A percentile compares a stretch with the other conserved stretches of the same genome.
These are phyloP conservation scores for Lithobates sylvaticus DNA, from an alignment of 2,797 vertebrate genomes.

Conservation along the genomic window DNA sequence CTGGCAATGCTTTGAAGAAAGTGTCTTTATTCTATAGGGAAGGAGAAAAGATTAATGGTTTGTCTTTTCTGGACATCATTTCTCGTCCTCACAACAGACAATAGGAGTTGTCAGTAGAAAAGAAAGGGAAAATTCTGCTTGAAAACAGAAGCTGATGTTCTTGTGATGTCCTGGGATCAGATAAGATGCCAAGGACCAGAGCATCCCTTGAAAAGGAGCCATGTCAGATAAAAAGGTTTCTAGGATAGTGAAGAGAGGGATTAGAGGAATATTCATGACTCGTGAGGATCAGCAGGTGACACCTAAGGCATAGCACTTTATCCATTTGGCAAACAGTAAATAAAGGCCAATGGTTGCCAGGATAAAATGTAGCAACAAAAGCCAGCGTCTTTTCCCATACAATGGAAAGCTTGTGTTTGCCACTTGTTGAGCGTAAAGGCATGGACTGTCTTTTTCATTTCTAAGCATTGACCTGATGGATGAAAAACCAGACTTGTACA, in stretches of 20 bases:
- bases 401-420: constrained; percentile 60
- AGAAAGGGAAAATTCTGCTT: constrained; percentile 64
- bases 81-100: constrained; percentile 68
- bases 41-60: constrained; percentile 40
- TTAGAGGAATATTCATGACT: constrained; percentile 95
- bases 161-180: constrained; percentile 74
- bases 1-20: constrained; percentile 49
- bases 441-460: constrained; percentile 84
- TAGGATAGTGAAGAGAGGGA: constrained; percentile 84
- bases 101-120: constrained; percentile 64
- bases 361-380: constrained; percentile 85
- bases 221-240: constrained; percentile 73
- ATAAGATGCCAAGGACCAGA: constrained; percentile 72
- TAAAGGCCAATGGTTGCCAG: constrained; percentile 83
- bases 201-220: constrained; percentile 71
- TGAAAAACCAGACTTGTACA: constrained; percentile 91
- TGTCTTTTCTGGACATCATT: constrained; percentile 65
- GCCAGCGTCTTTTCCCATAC: constrained; percentile 71
- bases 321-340: constrained; percentile 94
- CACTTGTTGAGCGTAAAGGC: constrained; percentile 81
- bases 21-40: constrained; percentile 36
- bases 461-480: constrained; percentile 83
- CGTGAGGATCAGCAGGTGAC: constrained; percentile 92
- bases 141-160: constrained; percentile 74
- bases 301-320: constrained; percentile 82